Base-by-base conservation (phyloP, 2,888 invertebrate species). In the Metallyticus violacea region DNA sequence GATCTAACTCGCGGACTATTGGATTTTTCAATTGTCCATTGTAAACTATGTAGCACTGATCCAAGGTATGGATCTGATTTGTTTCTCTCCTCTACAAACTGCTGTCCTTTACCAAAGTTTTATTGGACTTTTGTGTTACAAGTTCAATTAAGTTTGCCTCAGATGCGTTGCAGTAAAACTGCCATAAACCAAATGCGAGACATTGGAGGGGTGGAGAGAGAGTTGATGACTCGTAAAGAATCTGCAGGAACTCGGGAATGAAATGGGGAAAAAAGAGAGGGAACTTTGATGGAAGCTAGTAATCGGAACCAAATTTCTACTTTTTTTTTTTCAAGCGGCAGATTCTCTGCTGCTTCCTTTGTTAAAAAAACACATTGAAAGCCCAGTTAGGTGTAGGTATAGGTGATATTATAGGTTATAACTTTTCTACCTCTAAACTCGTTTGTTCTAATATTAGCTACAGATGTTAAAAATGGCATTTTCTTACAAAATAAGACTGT, bases 61-160 rank as follows among this genome's bases (percentile, higher is more conserved):
- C 40, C 22, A 62, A 0, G 40, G 15, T 15, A 62, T 62, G 22
- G 40, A 62, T 62, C 1, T 22, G 40, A 62, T 15, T 15, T 62
- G 22, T 62, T 62, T 62, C 15, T 22, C 9, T 26, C 30, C 77
- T 40, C 28, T 83, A 83, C 30, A 81, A 26, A 25, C 81, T 81
- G 27, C n/a, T 22, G 27, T 6, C 76, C 85, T 26, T 81, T 40
- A 62, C 40, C n/a, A n/a, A 85, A 80, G 80, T 85, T 85, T 85
- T 85, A 85, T 80, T 81, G 80, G 80, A 85, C 80, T 80, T 85
- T 85, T 85, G 80, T 85, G 80, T 80, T 62, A 85, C 40, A 40
- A 30, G 80, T 85, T 85, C 85, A 85, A 85, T 85, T 85, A 85
- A 85, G 81, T 85, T 85, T 85, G 30, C 29, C 81, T 79, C 25